These are phyloP conservation scores for Drosophila vallismaia DNA, from an alignment of 2,888 invertebrate genomes.

Conservation along the genomic window DNA sequence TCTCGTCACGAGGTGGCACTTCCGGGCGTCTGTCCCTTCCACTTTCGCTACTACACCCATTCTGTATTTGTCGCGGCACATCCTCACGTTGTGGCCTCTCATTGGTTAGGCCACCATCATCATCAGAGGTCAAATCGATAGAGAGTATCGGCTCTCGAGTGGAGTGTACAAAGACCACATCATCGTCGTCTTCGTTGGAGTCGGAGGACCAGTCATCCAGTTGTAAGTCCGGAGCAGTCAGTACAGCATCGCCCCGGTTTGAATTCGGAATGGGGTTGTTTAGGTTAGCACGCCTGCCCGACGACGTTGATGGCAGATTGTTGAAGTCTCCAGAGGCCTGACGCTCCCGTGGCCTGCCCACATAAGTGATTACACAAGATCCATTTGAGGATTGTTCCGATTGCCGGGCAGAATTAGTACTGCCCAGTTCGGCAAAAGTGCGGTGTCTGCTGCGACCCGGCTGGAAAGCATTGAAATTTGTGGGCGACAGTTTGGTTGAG, in stretches of 20 bases:
- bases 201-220: slow-evolving; percentile 89
- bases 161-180: slow-evolving; percentile 84
- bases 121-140: slow-evolving; percentile 86
- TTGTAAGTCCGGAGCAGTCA: slow-evolving; percentile 88
- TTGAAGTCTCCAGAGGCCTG: slow-evolving; percentile 34
- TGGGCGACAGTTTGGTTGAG: slow-evolving; percentile 53
- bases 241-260: slow-evolving; percentile 62
- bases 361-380: slow-evolving; percentile 68
- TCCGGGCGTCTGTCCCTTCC: background rate
- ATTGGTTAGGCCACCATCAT: slow-evolving; percentile 81
- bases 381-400: slow-evolving; percentile 34
- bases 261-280: slow-evolving; percentile 16
- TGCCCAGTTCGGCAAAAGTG: slow-evolving; percentile 58
- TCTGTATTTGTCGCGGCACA: background rate
- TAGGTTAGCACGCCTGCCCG: slow-evolving; percentile 46
- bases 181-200: slow-evolving; percentile 86
- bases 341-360: slow-evolving; percentile 59
- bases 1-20: background rate
- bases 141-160: slow-evolving; percentile 85
- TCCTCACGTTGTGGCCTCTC: slow-evolving; percentile 4
- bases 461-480: slow-evolving; percentile 62
- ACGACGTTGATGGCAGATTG: slow-evolving; percentile 52
- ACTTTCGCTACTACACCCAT: background rate
- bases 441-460: slow-evolving; percentile 65
- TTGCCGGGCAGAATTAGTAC: slow-evolving; percentile 11